Percentiles rank a stretch among this genome's conserved stretches.
These are phyloP conservation scores for Danio rerio DNA, from an alignment of 2,113 vertebrate species.

Conservation along the genomic window GRCz12tu NC_133177.1:35926501-35927000, in stretches of 20 bases:
- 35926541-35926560: slow-evolving; percentile 99
- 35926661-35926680: slow-evolving; percentile 95
- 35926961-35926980: slow-evolving; percentile 49
- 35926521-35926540: slow-evolving; percentile 87
- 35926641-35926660: slow-evolving; percentile 58
- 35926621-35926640: slow-evolving; percentile 66
- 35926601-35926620: slow-evolving; percentile 79
- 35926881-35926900: slow-evolving; percentile 50
- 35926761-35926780: slow-evolving; percentile 75
- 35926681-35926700: slow-evolving; percentile 91
- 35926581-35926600: slow-evolving; percentile 86
- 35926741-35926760: slow-evolving; percentile 87
- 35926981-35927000: slow-evolving; percentile 45
- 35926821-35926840: slow-evolving; percentile 68
- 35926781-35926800: slow-evolving; percentile 83
- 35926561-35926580: slow-evolving; percentile 98
- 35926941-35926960: slow-evolving; percentile 52
- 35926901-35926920: slow-evolving; percentile 47
- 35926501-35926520: slow-evolving; percentile 64
- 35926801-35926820: slow-evolving; percentile 77
- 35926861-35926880: slow-evolving; percentile 69
- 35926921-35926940: slow-evolving; percentile 57
- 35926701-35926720: slow-evolving; percentile 94
- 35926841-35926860: slow-evolving; percentile 63
- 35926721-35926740: slow-evolving; percentile 82